Conservation (phyloP, 64 coral and sea anemone species). For the Porites australiensis region DNA sequence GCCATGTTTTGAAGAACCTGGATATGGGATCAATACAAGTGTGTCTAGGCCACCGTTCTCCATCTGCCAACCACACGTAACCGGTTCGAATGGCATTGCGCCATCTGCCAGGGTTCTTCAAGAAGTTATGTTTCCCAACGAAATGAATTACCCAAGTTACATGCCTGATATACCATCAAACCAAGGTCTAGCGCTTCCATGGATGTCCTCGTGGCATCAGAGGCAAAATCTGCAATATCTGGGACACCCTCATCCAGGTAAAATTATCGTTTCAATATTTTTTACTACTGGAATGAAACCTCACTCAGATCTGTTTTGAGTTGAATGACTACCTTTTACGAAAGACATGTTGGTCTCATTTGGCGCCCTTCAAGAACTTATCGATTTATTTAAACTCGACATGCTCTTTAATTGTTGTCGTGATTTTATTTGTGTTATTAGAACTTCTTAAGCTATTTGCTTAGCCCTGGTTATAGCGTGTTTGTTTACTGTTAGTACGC, state of each 20-base stretch:
- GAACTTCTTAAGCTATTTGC: constrained; percentile 54
- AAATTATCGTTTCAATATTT: background rate
- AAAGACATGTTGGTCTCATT: constrained; percentile 42
- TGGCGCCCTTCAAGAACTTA: constrained; percentile 50
- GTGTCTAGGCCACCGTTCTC: constrained; percentile 53
- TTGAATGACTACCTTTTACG: background rate
- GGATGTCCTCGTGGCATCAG: constrained; percentile 56
- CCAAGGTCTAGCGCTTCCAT: constrained; percentile 48
- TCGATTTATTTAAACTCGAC: constrained; percentile 55
- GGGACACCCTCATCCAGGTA: constrained; percentile 73
- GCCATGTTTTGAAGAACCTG: constrained; percentile 67
- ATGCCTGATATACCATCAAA: constrained; percentile 51
- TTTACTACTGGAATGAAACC: no score
- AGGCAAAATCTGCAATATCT: constrained; percentile 67
- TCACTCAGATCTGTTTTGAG: constrained; percentile 28
- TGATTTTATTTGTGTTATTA: constrained; percentile 44
- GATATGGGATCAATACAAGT: constrained; percentile 52
- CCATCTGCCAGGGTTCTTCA: constrained; percentile 61
- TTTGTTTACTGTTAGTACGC: constrained; percentile 11
- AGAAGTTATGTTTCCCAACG: constrained; percentile 68
- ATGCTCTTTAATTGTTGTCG: constrained; percentile 61
- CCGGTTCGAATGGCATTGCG: background rate
- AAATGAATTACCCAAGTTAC: constrained; percentile 69
- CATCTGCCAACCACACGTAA: constrained; percentile 21
- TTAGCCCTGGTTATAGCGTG: background rate